These are phyloP conservation scores for Rhynchomys soricoides DNA, from an alignment of 2,113 vertebrate species.

Conservation along the genomic window DNA sequence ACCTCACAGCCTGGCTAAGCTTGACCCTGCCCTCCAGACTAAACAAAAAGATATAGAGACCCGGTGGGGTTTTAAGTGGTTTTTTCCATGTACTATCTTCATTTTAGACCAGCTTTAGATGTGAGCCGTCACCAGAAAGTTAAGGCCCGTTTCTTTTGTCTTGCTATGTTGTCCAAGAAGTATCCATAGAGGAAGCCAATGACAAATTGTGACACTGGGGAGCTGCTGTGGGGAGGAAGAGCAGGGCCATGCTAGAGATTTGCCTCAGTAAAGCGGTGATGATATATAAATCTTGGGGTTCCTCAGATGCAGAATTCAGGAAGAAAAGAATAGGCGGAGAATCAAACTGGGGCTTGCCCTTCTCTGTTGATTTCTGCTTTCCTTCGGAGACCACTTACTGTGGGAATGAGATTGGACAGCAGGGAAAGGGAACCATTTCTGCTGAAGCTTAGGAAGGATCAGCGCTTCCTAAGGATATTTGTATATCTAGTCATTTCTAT, in stretches of 20 bases:
- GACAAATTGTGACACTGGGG: background rate
- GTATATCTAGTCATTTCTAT: slow-evolving; percentile 20
- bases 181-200: background rate
- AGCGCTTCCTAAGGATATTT: slow-evolving; percentile 21
- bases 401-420: slow-evolving; percentile 65
- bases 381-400: slow-evolving; percentile 50
- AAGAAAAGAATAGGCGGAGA: slow-evolving; percentile 17
- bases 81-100: slow-evolving; percentile 19
- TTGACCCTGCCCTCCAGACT: slow-evolving; percentile 47
- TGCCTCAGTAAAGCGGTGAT: background rate
- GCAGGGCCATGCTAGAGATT: background rate
- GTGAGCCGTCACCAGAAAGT: background rate
- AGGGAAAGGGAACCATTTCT: slow-evolving; percentile 52
- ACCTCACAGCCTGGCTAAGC: background rate
- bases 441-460: slow-evolving; percentile 23
- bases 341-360: slow-evolving; percentile 31
- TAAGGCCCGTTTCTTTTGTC: background rate
- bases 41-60: slow-evolving; percentile 57
- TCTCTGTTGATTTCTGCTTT: slow-evolving; percentile 20
- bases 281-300: background rate
- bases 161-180: background rate
- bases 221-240: background rate
- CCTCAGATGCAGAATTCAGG: background rate
- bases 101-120: background rate
- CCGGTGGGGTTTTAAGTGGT: background rate